A percentile compares a stretch with the other conserved stretches of the same genome.
Conservation (phyloP, 1,140 invertebrate species). For the Drosophila guanche region DNA sequence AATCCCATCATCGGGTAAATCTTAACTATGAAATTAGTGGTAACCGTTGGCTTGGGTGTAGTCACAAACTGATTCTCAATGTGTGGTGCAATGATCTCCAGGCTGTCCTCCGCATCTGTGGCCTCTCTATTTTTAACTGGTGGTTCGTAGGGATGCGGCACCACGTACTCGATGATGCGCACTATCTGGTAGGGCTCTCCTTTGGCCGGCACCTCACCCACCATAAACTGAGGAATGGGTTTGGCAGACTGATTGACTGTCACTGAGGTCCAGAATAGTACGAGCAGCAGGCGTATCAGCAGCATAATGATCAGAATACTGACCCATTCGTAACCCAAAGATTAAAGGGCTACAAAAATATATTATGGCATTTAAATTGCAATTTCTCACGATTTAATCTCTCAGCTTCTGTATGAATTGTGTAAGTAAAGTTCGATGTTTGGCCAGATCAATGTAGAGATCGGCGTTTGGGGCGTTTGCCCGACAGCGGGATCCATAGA, state of each 20-base stretch:
- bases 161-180: constrained; percentile 46
- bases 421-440: constrained; percentile 5
- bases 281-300: background rate
- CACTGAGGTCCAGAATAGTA: background rate
- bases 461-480: constrained; percentile 16
- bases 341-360: background rate
- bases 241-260: background rate
- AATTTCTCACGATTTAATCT: background rate
- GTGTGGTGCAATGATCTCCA: constrained; percentile 27
- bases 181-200: constrained; percentile 44
- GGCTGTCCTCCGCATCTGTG: background rate
- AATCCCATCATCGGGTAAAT: background rate
- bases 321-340: background rate
- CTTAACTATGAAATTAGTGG: constrained; percentile 28
- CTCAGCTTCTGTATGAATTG: constrained; percentile 2
- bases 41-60: constrained; percentile 8
- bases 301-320: constrained; percentile 14
- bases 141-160: constrained; percentile 27
- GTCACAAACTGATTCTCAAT: background rate
- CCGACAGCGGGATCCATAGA: constrained; percentile 26
- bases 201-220: constrained; percentile 1
- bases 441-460: constrained; percentile 12
- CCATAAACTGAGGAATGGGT: constrained; percentile 16
- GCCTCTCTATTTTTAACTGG: background rate
- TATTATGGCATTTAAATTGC: background rate